These are phyloP conservation scores for Drosophila mimetica DNA, from an alignment of 2,888 invertebrate genomes.

Conservation along the genomic window DNA sequence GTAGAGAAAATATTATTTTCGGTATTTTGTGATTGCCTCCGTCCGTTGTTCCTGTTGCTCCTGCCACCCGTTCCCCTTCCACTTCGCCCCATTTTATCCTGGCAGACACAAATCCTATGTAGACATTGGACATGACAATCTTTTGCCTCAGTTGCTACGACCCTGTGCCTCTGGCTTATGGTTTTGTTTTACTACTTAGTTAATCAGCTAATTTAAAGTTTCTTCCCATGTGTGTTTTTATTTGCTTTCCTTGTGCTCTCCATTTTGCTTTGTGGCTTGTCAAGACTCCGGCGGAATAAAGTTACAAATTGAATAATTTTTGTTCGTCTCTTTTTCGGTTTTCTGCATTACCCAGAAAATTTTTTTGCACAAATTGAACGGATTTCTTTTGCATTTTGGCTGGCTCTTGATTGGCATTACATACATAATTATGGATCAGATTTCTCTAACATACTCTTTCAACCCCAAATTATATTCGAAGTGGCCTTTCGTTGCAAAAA, in stretches of 20 bases:
- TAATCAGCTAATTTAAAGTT: conserved; percentile 78
- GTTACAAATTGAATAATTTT: conserved; percentile 41
- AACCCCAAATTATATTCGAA: conserved; percentile 18
- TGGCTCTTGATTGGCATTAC: conserved; percentile 30
- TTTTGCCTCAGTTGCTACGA: conserved; percentile 26
- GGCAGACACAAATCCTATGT: conserved; percentile 65
- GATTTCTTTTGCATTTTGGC: conserved; percentile 8
- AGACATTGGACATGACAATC: conserved; percentile 61
- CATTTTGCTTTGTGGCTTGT: conserved; percentile 32
- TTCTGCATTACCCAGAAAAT: conserved; percentile 9
- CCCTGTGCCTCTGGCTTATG: conserved; percentile 54
- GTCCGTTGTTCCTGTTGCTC: conserved; percentile 50
- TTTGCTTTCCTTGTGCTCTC: conserved; percentile 11
- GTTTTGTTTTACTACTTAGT: conserved; percentile 74
- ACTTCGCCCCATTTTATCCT: conserved; percentile 22
- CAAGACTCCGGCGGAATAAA: conserved; percentile 22
- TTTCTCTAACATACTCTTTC: conserved; percentile 12
- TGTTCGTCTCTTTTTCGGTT: conserved; percentile 5
- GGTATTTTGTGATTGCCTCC: conserved; percentile 76
- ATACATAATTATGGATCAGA: conserved; percentile 26
- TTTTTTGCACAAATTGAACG: conserved; percentile 22
- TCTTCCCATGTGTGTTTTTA: conserved; percentile 18
- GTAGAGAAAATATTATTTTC: conserved; percentile 67
- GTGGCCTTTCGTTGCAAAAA: neutral
- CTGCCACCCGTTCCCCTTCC: conserved; percentile 17